Evolutionary conservation across 2,113 vertebrate genomes (phyloP), one percentile per base, ranked within the genome.

Genomic region (Thunnus maccoyii): DNA sequence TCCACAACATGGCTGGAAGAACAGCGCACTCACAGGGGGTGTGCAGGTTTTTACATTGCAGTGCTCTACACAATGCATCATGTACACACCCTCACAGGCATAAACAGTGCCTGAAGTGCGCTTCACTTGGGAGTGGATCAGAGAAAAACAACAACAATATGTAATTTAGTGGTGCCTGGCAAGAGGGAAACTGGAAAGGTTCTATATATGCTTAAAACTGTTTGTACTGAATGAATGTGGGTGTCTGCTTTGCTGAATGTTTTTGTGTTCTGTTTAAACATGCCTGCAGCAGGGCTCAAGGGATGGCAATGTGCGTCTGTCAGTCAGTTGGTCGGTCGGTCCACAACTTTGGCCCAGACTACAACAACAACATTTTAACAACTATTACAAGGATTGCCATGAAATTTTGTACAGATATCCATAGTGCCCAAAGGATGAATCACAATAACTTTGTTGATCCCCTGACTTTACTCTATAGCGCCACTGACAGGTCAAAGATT

Each of bases 1-100:
- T 76, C 56, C 44, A 56, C 58, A 56, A 41, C 36, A 58, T 64
- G 41, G 46, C 70, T 41, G 61, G 30, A 82, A 78, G 60, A 82
- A 86, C 36, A 72, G 69, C 5, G 48, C 47, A 56, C n/a, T 4
- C 25, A 72, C 47, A 65, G 16, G 27, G 25, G 27, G 5, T 47
- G 65, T 72, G 74, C 63, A 69, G 66, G 50, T 52, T 62, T 72
- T 76, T 17, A 58, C 50, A 55, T 17, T 11, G 3, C 44, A 41
- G 16, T 72, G 4, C 27, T 30, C n/a, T 7, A 51, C 46, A 25
- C 60, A 69, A 50, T 17, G 25, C 20, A 27, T 22, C 22, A 27
- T 3, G 50, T 15, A 41, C 6, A 74, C 47, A 36, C 60, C 30
- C 44, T 22, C 67, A 20, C 11, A 17, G 16, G n/a, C 18, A 30